Base-by-base conservation (phyloP, 2,113 vertebrate genomes). In the Chaetorhynchus papuensis region DNA sequence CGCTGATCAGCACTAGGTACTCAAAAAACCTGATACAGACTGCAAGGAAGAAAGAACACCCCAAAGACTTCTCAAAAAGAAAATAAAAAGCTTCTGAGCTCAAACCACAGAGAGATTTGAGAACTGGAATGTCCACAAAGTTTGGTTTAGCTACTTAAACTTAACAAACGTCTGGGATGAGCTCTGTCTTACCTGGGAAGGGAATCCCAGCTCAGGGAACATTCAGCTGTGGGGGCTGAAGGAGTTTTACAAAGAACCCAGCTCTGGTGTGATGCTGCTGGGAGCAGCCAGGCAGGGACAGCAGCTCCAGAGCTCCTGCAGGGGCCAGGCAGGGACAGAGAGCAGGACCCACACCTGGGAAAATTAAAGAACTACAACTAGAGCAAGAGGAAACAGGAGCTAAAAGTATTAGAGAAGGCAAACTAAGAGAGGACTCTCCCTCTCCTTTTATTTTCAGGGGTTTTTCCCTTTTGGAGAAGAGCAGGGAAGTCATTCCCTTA, bases 261-360 rank as follows among this genome's bases (percentile, higher is more conserved):
- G 2, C 31, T 11, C 21, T 28, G 56, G 31, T 27, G 11, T 1
- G 49, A 14, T 7, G 63, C 42, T 49, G 66, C 72, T 63, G 4
- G 10, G 61, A 11, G 75, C 33, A 33, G 12, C n/a, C 0, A 3
- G 31, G 39, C 3, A 3, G 57, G 2, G 23, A 1, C 28, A 30
- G 69, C 64, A 20, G 19, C 37, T 28, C 21, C 81, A 18, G 39
- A 30, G 14, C 37, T 26, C 33, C 45, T 41, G 30, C 63, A 31
- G 3, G 27, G 20, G 5, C 15, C 54, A 42, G 35, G 66, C 70
- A 61, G 45, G 5, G 9, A 50, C 33, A 12, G 0, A 0, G 20
- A n/a, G 56, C 47, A 64, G 26, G 17, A 30, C 52, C 37, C 1
- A 6, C 20, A 10, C 39, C 39, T 10, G 35, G 24, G 30, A 87